Evolutionary conservation across 2,797 vertebrate species (phyloP).

Genomic region (Platalea minor): DNA sequence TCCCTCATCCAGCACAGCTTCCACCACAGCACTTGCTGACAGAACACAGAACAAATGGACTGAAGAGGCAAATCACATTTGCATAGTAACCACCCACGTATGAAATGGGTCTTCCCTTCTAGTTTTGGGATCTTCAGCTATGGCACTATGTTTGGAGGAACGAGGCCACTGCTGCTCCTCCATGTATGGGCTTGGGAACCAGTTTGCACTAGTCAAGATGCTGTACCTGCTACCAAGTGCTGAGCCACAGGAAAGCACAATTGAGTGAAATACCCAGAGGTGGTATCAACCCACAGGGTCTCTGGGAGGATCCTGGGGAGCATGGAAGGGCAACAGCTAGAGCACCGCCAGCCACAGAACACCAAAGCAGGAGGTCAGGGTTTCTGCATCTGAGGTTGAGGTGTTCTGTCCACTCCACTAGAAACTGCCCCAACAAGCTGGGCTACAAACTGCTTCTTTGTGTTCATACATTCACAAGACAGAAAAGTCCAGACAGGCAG

Average conservation of each 20-base stretch:
- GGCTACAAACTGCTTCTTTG: neutral
- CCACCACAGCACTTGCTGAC: neutral
- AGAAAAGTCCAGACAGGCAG: neutral
- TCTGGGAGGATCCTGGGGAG: neutral
- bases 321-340: neutral
- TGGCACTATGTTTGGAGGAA: neutral
- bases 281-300: neutral
- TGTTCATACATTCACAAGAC: neutral
- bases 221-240: neutral
- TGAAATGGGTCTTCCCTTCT: neutral
- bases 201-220: neutral
- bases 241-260: neutral
- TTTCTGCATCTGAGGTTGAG: neutral
- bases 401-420: neutral
- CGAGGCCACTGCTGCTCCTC: rapidly evolving
- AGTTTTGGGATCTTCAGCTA: neutral
- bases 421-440: neutral
- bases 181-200: neutral
- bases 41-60: neutral
- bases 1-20: neutral
- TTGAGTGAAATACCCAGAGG: neutral
- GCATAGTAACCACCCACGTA: neutral
- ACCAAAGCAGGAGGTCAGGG: neutral
- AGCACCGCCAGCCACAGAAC: neutral
- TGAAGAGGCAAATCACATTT: neutral